A percentile compares a stretch with the other conserved stretches of the same genome.
Conservation (phyloP, 2,888 invertebrate genomes). For the Acrobasis repandana region DNA sequence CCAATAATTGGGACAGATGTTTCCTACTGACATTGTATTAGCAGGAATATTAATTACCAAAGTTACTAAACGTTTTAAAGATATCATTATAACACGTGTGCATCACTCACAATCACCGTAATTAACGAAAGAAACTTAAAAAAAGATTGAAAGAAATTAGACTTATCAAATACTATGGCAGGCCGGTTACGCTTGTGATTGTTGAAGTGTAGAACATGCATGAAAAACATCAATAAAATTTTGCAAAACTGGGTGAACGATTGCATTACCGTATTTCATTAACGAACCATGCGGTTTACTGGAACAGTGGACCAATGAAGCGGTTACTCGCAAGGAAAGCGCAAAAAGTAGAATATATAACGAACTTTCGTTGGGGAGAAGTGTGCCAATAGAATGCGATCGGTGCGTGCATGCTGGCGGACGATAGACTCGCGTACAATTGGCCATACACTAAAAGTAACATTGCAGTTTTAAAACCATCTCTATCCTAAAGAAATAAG, state of each 20-base stretch:
- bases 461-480: too few relatives aligned
- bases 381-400: conserved; percentile 68
- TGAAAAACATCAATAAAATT: conserved; percentile 16
- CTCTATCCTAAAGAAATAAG: too few relatives aligned
- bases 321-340: conserved; percentile 52
- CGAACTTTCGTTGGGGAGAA: conserved; percentile 71
- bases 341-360: conserved; percentile 69
- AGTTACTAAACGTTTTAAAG: neutral
- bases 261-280: conserved; percentile 42
- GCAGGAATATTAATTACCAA: neutral
- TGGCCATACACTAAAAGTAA: too few relatives aligned
- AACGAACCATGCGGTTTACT: conserved; percentile 50
- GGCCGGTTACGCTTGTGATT: neutral
- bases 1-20: neutral
- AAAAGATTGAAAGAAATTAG: neutral
- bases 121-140: neutral
- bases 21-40: neutral
- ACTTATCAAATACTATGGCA: neutral
- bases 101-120: neutral
- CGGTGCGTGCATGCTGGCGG: conserved; percentile 50
- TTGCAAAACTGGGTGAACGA: conserved; percentile 34
- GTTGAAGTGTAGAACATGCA: conserved; percentile 7
- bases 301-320: conserved; percentile 52
- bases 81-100: neutral
- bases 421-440: conserved; percentile 27